Percentiles rank a stretch among this genome's conserved stretches.
phyloP scores from a whole-genome alignment of 2,888 invertebrate species.

The Spialia ferax region DNA sequence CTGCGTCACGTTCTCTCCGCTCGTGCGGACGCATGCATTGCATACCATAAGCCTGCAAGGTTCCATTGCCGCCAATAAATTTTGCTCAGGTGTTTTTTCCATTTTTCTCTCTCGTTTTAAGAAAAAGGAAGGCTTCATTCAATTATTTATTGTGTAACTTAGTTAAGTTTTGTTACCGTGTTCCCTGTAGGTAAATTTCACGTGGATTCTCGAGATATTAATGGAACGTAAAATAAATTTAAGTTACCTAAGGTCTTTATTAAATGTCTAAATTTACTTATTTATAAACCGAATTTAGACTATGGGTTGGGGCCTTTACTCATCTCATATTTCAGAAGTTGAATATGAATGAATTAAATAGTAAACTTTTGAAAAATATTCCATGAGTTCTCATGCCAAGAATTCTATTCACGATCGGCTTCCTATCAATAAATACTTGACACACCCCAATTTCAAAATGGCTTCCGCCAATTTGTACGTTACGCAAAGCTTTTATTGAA shows the following conservation, averaged over 20 bases:
- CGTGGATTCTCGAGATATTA: no score
- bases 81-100: background rate
- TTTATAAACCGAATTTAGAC: no score
- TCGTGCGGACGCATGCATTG: conserved; percentile 20
- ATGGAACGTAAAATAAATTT: no score
- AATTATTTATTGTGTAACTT: background rate
- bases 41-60: conserved; percentile 10
- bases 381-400: background rate
- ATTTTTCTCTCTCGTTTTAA: background rate
- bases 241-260: no score
- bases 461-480: conserved; percentile 23
- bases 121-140: background rate
- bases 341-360: no score
- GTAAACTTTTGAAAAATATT: no score
- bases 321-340: no score
- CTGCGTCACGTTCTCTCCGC: conserved; percentile 19
- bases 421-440: conserved; percentile 31
- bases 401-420: conserved; percentile 23
- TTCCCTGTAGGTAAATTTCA: no score
- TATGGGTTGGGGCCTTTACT: no score
- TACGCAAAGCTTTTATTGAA: conserved; percentile 28
- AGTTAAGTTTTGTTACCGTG: background rate
- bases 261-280: no score
- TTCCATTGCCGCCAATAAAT: conserved; percentile 17
- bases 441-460: conserved; percentile 24